phyloP scores from a whole-genome alignment of 2,888 invertebrate genomes.

The Napeogenes inachia region DNA sequence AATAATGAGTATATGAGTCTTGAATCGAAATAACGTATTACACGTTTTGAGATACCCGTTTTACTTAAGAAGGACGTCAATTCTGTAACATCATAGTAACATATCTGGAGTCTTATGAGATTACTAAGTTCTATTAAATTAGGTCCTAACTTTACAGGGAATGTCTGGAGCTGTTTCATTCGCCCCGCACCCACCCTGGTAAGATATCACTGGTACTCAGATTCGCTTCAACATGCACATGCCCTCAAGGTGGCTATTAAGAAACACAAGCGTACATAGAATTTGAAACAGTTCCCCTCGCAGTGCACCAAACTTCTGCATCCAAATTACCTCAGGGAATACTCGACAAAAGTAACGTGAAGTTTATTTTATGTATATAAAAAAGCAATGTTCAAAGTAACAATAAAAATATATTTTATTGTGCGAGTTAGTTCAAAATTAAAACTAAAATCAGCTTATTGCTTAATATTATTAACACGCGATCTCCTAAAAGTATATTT shows the following conservation, averaged over 20 bases:
- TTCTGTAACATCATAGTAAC: background rate
- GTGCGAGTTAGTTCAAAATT: no score
- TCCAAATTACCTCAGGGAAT: constrained; percentile 59
- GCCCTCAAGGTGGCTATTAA: constrained; percentile 64
- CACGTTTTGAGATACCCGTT: no score
- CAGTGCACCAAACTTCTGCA: constrained; percentile 67
- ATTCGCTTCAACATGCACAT: constrained; percentile 33
- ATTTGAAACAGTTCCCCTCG: constrained; percentile 58
- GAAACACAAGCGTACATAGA: constrained; percentile 51
- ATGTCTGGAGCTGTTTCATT: constrained; percentile 14
- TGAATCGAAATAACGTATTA: no score
- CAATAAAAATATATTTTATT: no score
- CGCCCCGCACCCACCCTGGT: constrained; percentile 12
- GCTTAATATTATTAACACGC: no score
- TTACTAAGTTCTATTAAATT: no score
- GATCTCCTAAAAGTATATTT: no score
- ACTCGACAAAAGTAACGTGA: constrained; percentile 24
- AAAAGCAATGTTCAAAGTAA: background rate
- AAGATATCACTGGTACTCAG: constrained; percentile 31
- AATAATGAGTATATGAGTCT: no score
- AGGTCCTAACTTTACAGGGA: no score
- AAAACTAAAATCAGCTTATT: no score
- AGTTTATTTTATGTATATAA: background rate
- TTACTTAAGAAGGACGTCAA: background rate
- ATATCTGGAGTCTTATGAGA: background rate